Base-by-base conservation (phyloP, 53 echinoderm and acorn worm species). In the Hippasteria phrygiana region DNA sequence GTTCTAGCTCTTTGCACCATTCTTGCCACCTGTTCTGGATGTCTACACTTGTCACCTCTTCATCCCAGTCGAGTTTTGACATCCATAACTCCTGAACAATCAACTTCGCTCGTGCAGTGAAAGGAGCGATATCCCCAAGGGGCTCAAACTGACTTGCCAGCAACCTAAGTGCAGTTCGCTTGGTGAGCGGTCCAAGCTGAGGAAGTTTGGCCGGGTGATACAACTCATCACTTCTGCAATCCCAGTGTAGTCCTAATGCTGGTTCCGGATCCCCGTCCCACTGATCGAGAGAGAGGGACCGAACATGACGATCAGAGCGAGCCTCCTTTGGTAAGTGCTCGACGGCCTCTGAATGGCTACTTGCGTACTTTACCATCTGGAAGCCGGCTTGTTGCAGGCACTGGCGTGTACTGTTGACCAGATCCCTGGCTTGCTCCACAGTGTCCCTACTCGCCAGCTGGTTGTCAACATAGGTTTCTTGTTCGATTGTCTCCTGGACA, bases 321-420 rank as follows among this genome's bases (percentile, higher is more conserved):
- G 83, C 83, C 37, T 90, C 90, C 0, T 53, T 12, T 17, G 81
- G 90, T 31, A 90, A 47, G 22, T 72, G 56, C 7, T 53, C 47
- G 0, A 90, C 50, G 20, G 51, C 80, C 0, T 80, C 16, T 0
- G 54, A 22, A 0, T 51, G 38, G 22, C 55, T 81, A 16, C 81
- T 72, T 4, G 90, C 55, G 62, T 59, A 71, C 41, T 81, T 76
- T n/a, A 76, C 8, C 22, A 90, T 71, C 26, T 90, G n/a, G 6
- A 90, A 90, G 6, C 90, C 81, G 3, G 55, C 78, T 62, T 63
- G 7, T 0, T 16, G 6, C 32, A 88, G 51, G 5, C 74, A 22
- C 13, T 43, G 62, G 4, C 89, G 43, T 1, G 70, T 54, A 1
- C 51, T 78, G 18, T 54, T 31, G 24, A 88, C 46, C 11, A 88